Evolutionary conservation across 2,888 invertebrate genomes (phyloP), one percentile per base, ranked within the genome.

Genomic region (Anagyrus pseudococci): DNA sequence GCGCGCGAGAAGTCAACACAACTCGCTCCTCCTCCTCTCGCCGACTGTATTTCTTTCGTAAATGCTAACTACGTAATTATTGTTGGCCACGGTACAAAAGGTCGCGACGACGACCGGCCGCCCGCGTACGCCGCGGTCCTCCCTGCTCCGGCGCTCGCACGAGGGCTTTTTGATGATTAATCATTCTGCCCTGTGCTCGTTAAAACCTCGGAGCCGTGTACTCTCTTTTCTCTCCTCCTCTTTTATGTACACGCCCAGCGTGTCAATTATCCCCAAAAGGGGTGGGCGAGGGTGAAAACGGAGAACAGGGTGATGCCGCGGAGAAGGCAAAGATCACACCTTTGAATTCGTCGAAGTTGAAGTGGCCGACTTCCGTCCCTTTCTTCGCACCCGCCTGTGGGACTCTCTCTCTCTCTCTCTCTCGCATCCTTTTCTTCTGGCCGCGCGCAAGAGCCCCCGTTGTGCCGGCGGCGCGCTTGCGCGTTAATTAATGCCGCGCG

Each of bases 131-230:
- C 33, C 20, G n/a, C n/a, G n/a, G n/a, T n/a, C 19, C 33, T 19
- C 4, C 48, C 10, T 15, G 8, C 48, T n/a, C 26, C 22, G 26
- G 10, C 13, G 1, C 41, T 26, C 29, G 19, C 23, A 15, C 37
- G 23, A 49, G 60, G 60, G 49, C 55, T n/a, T n/a, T 54, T 58
- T 66, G 58, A 66, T 66, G 66, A 67, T 67, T 67, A 62, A 67
- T 64, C 58, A 64, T 64, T 64, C 41, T 58, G 58, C 23, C 19
- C 40, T 48, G 17, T n/a, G 64, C 62, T 66, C 62, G 58, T 66
- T 66, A 66, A 66, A 66, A 62, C 47, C 29, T 4, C 10, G 29
- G 4, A 10, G 4, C 6, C 29, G 29, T 29, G 29, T 29, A 7
- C 44, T 44, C 19, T 44, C 17, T 19, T 17, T 44, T 44, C 17